Percentiles rank a stretch among this genome's conserved stretches.
Conservation (phyloP, 2,888 invertebrate genomes). For the Seira musarum region DNA sequence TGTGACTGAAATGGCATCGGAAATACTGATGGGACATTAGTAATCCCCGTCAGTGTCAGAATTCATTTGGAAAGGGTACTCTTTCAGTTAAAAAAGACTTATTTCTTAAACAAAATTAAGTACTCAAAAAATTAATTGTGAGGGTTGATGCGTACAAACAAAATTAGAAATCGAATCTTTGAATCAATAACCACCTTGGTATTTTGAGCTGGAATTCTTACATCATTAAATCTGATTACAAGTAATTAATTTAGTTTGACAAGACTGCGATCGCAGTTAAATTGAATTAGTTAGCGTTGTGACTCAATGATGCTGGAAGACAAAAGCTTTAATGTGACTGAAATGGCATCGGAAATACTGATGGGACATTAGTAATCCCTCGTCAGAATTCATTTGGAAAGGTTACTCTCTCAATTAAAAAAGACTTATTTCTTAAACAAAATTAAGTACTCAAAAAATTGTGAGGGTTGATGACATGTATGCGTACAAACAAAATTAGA, state of each 20-base stretch:
- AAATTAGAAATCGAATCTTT: too few species aligned
- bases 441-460: neutral
- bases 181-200: too few species aligned
- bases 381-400: neutral
- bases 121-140: neutral
- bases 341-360: neutral
- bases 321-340: conserved; percentile 46
- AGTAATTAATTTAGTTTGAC: too few species aligned
- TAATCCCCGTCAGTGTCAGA: neutral
- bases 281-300: too few species aligned
- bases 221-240: too few species aligned
- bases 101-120: too few species aligned
- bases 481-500: too few species aligned
- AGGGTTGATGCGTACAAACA: too few species aligned
- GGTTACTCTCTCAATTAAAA: neutral
- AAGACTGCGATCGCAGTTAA: too few species aligned
- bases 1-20: conserved; percentile 24
- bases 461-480: too few species aligned
- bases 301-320: too few species aligned
- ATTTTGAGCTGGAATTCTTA: too few species aligned
- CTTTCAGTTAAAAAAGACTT: neutral
- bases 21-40: neutral
- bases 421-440: neutral
- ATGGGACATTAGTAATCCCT: neutral
- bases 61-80: neutral